Evolutionary conservation across 2,113 vertebrate species (phyloP), one percentile per base, ranked within the genome.

Genomic region (Salvelinus alpinus): DNA sequence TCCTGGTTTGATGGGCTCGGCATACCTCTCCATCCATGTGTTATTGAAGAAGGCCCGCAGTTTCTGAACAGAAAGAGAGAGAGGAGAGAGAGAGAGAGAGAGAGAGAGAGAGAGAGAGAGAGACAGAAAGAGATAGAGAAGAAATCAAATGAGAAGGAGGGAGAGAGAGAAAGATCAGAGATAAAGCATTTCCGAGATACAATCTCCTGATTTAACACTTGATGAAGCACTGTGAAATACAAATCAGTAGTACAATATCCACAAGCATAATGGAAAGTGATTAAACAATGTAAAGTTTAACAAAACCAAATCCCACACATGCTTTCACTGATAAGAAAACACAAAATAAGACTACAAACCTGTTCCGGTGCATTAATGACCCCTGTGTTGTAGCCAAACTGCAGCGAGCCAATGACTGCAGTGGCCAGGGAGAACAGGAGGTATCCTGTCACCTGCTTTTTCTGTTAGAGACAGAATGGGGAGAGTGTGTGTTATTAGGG

Each of bases 341-440:
- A 18, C 51, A 0, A 18, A 29, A 68, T 70, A 76, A 12, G 11
- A 44, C 59, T 29, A 69, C 81, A 54, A 1, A 98, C 97, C 92
- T 72, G 22, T 77, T 98, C 96, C 0, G 97, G 97, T 48, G 97
- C 97, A 76, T 98, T 98, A 89, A 98, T 98, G 80, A 99, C 97
- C 47, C 97, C 97, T 0, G 95, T 97, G 91, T 99, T 99, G 91
- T 96, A 99, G 2, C 97, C 97, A 69, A 95, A 98, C 87, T 97
- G 97, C 71, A 98, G 91, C 0, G 97, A 98, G 78, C 96, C 95
- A 25, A 98, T 96, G 16, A 95, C 88, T 2, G 97, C 97, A 1
- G 96, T 73, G 1, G 51, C 57, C 78, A 97, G 71, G 1, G 96
- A 92, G 67, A 94, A 95, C 47, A 96, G 25, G 75, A 98, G 95